Conservation (phyloP, 2,888 invertebrate genomes). For the Phaonia tiefii region DNA sequence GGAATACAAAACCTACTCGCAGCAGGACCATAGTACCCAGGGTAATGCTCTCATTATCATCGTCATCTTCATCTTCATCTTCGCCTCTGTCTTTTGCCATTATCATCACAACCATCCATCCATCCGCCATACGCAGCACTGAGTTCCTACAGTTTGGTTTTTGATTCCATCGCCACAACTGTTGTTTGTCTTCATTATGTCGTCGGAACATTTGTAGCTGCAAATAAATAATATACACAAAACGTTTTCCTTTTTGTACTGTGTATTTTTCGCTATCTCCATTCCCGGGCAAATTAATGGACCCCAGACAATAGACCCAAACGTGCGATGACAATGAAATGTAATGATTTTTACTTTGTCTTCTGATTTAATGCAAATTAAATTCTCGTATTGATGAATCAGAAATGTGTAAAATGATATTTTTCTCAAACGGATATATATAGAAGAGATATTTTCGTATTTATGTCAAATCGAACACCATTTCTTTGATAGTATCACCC, state of each 20-base stretch:
- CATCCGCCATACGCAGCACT: too few relatives aligned
- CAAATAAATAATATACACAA: constrained; percentile 10
- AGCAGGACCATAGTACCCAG: background rate
- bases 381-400: too few relatives aligned
- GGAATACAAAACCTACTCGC: constrained; percentile 10
- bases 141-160: background rate
- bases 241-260: background rate
- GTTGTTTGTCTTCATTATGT: constrained; percentile 55
- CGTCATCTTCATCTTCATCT: background rate
- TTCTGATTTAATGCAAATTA: background rate
- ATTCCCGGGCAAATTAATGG: background rate
- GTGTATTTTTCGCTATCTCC: background rate
- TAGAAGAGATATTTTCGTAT: too few relatives aligned
- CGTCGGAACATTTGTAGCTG: constrained; percentile 31
- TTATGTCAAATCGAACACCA: too few relatives aligned
- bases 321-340: background rate
- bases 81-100: background rate
- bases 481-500: too few relatives aligned
- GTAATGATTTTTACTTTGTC: background rate
- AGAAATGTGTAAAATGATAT: too few relatives aligned
- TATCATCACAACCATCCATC: too few relatives aligned
- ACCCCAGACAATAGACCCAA: background rate
- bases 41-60: too few relatives aligned
- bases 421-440: too few relatives aligned
- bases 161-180: background rate